phyloP scores from a whole-genome alignment of 2,113 vertebrate species.

The Antechinus flavipes region DNA sequence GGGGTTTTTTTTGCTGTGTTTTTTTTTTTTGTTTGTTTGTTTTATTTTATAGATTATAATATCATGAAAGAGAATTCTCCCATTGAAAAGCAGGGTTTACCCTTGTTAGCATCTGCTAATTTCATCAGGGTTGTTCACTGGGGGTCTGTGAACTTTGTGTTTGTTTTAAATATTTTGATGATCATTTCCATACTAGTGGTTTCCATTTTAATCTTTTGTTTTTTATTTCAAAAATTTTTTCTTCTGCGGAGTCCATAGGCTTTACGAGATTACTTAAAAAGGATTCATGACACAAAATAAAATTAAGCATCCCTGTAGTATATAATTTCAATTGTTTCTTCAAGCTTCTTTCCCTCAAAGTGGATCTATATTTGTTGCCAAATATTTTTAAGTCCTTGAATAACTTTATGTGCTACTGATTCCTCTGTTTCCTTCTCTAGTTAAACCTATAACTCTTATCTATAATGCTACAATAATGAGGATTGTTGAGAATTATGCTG shows the following conservation, averaged over 20 bases:
- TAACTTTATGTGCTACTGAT: background rate
- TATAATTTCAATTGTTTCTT: background rate
- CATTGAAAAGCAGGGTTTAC: background rate
- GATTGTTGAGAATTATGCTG: background rate
- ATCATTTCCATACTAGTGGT: background rate
- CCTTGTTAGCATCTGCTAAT: background rate
- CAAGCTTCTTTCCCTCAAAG: background rate
- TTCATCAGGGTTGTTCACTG: background rate
- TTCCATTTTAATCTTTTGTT: background rate
- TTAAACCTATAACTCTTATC: background rate
- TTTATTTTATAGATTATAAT: background rate
- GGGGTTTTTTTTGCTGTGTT: background rate
- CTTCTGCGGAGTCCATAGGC: background rate
- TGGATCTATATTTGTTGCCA: background rate
- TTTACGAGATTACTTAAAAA: background rate
- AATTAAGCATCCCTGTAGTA: background rate
- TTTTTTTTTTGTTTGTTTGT: background rate
- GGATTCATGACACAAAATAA: background rate
- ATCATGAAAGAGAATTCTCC: background rate
- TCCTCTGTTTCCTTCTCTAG: background rate
- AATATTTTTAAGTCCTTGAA: background rate
- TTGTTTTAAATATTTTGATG: background rate
- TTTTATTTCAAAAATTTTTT: background rate
- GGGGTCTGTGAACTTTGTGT: background rate
- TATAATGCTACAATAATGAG: background rate